Evolutionary conservation across 2,888 invertebrate genomes (phyloP), one percentile per base, ranked within the genome.

Genomic region (Tetragnatha montana): DNA sequence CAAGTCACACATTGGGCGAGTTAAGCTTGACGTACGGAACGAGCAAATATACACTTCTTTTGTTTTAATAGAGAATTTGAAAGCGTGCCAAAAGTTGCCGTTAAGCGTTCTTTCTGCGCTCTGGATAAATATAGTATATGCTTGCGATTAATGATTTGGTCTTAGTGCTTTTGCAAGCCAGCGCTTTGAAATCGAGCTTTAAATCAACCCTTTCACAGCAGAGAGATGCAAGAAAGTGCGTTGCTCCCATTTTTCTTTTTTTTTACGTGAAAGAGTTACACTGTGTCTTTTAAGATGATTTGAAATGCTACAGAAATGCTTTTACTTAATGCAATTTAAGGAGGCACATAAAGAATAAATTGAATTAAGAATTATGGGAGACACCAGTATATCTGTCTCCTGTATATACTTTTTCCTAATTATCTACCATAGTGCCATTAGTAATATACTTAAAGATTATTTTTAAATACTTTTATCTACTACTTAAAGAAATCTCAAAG

Each of bases 61-160:
- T 81, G 81, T 81, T 81, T 81, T 81, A 69, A 47, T 81, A 22
- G 17, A 70, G 70, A 69, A 70, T 81, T 81, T 81, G 81, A 81
- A 81, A 19, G 7, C 35, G 68, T 70, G 81, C 81, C 81, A 81
- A 81, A 47, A 35, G 68, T 68, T 21, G 51, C 80, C 17, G 60
- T 68, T 74, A 74, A 74, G 74, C 14, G 35, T 14, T 80, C 68
- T 35, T 60, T 70, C 47, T 68, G 47, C 19, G 19, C 12, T 22
- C 70, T 81, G 70, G 69, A 8, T 70, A 81, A 81, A 81, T 81
- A 81, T 81, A 81, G 81, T 69, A 70, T 22, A 17, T 10, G 17
- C 47, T n/a, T 6, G 49, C 14, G 81, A 70, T 70, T 68, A 47
- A 70, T 81, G 70, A 70, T 74, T 47, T 35, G 35, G 74, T 22